phyloP scores from a whole-genome alignment of 2,888 invertebrate genomes.

The Venusia cambrica region DNA sequence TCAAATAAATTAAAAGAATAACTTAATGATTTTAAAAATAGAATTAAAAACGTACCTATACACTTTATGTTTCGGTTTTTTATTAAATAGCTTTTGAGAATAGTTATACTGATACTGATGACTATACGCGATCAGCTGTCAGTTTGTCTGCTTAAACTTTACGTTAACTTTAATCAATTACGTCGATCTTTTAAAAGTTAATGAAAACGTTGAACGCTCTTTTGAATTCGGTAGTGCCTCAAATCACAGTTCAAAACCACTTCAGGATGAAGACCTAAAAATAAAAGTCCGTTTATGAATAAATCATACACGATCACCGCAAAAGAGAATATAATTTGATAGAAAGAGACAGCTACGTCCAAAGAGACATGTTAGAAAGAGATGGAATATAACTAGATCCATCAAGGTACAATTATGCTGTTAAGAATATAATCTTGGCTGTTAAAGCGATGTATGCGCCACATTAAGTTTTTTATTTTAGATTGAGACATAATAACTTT shows the following conservation, averaged over 20 bases:
- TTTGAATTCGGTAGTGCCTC: conserved; percentile 54
- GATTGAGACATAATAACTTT: conserved; percentile 40
- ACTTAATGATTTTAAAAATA: too few relatives aligned
- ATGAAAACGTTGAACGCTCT: conserved; percentile 16
- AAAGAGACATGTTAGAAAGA: conserved; percentile 31
- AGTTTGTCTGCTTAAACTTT: too few relatives aligned
- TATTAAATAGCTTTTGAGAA: too few relatives aligned
- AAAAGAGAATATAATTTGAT: conserved; percentile 41
- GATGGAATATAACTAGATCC: conserved; percentile 44
- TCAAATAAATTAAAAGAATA: too few relatives aligned
- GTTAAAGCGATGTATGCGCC: conserved; percentile 55
- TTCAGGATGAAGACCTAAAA: conserved; percentile 43
- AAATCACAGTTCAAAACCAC: conserved; percentile 49
- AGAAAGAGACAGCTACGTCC: conserved; percentile 37
- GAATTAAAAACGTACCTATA: too few relatives aligned
- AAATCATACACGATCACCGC: conserved; percentile 46
- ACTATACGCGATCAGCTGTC: too few relatives aligned
- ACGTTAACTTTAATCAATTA: conserved; percentile 5
- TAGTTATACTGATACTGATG: too few relatives aligned
- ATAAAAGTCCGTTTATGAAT: conserved; percentile 38
- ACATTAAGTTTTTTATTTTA: conserved; percentile 45
- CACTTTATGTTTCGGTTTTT: too few relatives aligned
- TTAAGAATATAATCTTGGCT: conserved; percentile 66
- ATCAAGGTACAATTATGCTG: conserved; percentile 63
- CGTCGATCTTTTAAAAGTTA: conserved; percentile 24